Evolutionary conservation across 2,888 invertebrate species (phyloP), one percentile per base, ranked within the genome.

Genomic region (Xylocampa areola): DNA sequence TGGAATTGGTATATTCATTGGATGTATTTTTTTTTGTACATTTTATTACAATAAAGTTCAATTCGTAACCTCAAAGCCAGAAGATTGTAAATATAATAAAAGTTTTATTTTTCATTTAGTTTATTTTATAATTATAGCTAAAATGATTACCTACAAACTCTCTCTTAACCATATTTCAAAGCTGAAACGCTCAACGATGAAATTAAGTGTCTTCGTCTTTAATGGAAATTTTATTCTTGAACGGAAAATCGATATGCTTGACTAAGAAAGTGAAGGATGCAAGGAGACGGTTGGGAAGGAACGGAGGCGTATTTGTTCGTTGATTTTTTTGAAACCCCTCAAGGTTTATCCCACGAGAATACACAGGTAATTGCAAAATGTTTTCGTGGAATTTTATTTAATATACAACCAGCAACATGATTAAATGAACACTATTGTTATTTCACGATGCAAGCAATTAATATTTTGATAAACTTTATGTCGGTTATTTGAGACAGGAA

Each of bases 141-240:
- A 44, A 40, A 40, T 8, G 35, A 64, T 64, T n/a, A n/a, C n/a
- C n/a, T 44, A 54, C 17, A 25, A 36, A 14, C 8, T 13, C 19
- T 7, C 16, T n/a, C 14, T 19, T n/a, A 3, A n/a, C 13, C 21
- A 23, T 13, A 37, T 51, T 45, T 45, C 11, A 52, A 47, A 67
- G 45, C 14, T 29, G 17, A 32, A 23, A 41, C 45, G 51, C 41
- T 63, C 11, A 54, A 17, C 32, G 45, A 49, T 45, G 10, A 53
- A 53, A 62, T 68, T 40, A 62, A 55, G 45, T 25, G 17, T 41
- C 37, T 53, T 53, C 53, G 30, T 30, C 30, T 61, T 61, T 61
- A 68, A 68, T 68, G 59, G 53, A 64, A 68, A 68, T 61, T 59
- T 63, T 35, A 67, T 50, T 67, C 61, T 60, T 41, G 16, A 36